Evolutionary conservation across 2,888 invertebrate genomes (phyloP).

Genomic region (Zaprionus lineosus): DNA sequence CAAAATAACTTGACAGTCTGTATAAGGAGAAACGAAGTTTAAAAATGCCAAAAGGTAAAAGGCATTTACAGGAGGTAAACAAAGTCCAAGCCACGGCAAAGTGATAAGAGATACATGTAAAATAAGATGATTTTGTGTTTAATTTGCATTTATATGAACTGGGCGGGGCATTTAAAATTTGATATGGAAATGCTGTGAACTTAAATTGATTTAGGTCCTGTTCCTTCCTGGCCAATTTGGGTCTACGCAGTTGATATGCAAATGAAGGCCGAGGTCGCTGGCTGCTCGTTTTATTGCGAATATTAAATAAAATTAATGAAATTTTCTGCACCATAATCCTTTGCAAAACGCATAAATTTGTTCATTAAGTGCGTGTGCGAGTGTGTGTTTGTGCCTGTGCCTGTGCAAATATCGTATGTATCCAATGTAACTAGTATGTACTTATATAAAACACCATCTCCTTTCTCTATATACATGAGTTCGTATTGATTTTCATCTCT

Average conservation of each 20-base stretch:
- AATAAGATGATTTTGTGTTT: slow-evolving; percentile 10
- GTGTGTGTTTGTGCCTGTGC: slow-evolving; percentile 7
- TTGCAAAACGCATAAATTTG: slow-evolving; percentile 76
- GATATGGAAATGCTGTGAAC: slow-evolving; percentile 18
- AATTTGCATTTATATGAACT: slow-evolving; percentile 7
- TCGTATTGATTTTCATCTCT: slow-evolving; percentile 76
- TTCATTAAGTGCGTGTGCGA: slow-evolving; percentile 64
- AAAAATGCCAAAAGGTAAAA: too few relatives aligned
- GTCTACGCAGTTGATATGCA: slow-evolving; percentile 55
- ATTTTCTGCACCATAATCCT: slow-evolving; percentile 79
- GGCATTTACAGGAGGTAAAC: too few relatives aligned
- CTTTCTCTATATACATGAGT: slow-evolving; percentile 23
- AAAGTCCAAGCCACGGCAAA: too few relatives aligned
- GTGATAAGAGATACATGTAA: too few relatives aligned
- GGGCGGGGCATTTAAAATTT: slow-evolving; percentile 48
- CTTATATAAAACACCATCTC: slow-evolving; percentile 29
- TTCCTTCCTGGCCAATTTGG: slow-evolving; percentile 12
- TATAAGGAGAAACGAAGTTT: too few relatives aligned
- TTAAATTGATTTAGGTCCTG: slow-evolving; percentile 68
- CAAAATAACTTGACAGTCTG: too few relatives aligned
- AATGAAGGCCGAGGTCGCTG: slow-evolving; percentile 46
- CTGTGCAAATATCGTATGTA: slow-evolving; percentile 55
- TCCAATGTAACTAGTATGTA: slow-evolving; percentile 31
- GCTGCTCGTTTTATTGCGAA: slow-evolving; percentile 70
- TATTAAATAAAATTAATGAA: slow-evolving; percentile 78